Evolutionary conservation across 2,888 invertebrate genomes (phyloP), one percentile per base, ranked within the genome.

Genomic region (Cinara cedri): DNA sequence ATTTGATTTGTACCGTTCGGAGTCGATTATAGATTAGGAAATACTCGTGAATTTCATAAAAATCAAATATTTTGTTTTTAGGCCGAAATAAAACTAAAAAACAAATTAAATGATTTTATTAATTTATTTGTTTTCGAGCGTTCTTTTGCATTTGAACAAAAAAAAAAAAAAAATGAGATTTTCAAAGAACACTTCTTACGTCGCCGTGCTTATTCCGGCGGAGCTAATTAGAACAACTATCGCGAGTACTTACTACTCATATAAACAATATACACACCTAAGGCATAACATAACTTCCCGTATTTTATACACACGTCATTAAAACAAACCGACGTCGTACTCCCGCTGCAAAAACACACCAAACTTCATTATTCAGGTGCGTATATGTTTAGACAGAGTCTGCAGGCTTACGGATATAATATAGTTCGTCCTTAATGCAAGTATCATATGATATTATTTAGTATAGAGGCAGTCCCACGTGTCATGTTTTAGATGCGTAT

Each of bases 281-380:
- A n/a, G 34, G 34, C n/a, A n/a, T n/a, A n/a, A n/a, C n/a, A n/a
- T n/a, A n/a, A n/a, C n/a, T n/a, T n/a, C n/a, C 34, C 34, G 34
- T n/a, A n/a, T n/a, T n/a, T n/a, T n/a, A n/a, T n/a, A 51, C 6
- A 11, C 19, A 10, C 16, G 21, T 70, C 70, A 42, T 71, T 71
- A 42, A 71, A 55, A 71, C 21, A 55, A 42, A 55, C 21, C 42
- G 6, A 42, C 54, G 55, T 70, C 54, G 19, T 54, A 9, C 16
- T 3, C 11, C 1, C 42, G 6, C 3, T n/a, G 19, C 19, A 21
- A 70, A 19, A 54, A 70, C 54, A 42, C 54, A 19, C 8, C 9
- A 19, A 70, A 55, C 54, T 54, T 70, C 54, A 70, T 55, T 70
- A 70, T 70, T 21, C 34, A 70, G 19, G 51, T 49, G 11, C 1